phyloP scores from a whole-genome alignment of 2,888 invertebrate genomes.

The Phymatocera aterrima region DNA sequence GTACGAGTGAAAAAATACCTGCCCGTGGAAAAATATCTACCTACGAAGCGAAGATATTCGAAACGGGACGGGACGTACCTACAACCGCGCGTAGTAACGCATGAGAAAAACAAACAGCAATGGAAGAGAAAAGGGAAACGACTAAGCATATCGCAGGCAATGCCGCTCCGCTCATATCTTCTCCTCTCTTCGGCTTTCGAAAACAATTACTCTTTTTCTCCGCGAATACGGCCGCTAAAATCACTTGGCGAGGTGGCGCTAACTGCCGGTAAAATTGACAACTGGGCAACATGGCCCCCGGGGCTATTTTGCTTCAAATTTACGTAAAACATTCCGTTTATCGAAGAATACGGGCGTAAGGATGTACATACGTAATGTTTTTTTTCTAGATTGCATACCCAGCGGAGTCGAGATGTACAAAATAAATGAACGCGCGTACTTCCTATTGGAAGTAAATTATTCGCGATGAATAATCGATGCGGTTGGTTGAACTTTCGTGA shows the following conservation, averaged over 20 bases:
- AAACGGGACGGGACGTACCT: not conserved
- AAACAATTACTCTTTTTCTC: not conserved
- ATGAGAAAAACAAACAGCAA: not conserved
- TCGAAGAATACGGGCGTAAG: no score
- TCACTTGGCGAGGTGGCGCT: constrained; percentile 10
- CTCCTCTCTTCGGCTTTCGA: not conserved
- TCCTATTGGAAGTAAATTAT: no score
- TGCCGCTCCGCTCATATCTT: no score
- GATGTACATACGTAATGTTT: no score
- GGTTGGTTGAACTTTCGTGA: no score
- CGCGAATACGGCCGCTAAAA: not conserved
- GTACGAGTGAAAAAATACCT: not conserved
- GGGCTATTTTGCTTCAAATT: not conserved
- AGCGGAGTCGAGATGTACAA: no score
- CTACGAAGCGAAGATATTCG: constrained; percentile 4
- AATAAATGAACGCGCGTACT: no score
- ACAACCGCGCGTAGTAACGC: no score
- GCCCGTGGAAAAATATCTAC: not conserved
- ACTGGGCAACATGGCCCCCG: not conserved
- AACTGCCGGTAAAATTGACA: not conserved
- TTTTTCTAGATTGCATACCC: no score
- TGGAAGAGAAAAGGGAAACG: no score
- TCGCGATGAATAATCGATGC: no score
- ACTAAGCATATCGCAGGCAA: no score
- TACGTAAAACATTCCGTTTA: not conserved